Conservation (phyloP, 2,113 vertebrate species). For the Neoarius graeffei region DNA sequence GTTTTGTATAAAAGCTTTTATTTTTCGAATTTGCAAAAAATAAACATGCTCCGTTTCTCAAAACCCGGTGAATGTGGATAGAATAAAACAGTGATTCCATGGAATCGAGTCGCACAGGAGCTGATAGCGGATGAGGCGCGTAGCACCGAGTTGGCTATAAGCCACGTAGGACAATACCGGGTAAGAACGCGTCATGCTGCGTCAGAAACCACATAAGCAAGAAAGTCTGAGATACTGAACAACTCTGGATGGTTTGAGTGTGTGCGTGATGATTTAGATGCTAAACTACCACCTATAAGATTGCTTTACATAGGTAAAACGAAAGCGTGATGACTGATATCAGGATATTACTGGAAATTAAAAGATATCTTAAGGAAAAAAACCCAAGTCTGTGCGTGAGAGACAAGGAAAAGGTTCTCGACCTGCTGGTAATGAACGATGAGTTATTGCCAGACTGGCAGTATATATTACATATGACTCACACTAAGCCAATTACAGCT, state of each 20-base stretch:
- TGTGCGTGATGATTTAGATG: neutral
- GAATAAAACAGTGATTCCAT: too few relatives aligned
- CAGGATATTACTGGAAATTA: neutral
- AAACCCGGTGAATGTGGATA: too few relatives aligned
- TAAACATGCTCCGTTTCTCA: too few relatives aligned
- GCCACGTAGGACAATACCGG: too few relatives aligned
- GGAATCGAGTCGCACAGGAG: too few relatives aligned
- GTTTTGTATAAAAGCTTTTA: too few relatives aligned
- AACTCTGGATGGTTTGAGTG: neutral
- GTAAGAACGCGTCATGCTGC: too few relatives aligned
- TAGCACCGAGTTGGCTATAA: too few relatives aligned
- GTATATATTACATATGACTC: conserved; percentile 20
- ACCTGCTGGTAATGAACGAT: neutral
- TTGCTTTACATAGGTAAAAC: neutral
- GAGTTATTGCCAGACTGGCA: neutral
- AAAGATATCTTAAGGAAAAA: neutral
- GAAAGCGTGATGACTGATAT: neutral
- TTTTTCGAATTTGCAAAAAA: too few relatives aligned
- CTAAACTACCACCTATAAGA: neutral
- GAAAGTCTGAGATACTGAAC: neutral
- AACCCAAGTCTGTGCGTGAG: too few relatives aligned
- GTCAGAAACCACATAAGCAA: neutral
- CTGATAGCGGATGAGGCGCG: too few relatives aligned
- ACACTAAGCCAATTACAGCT: neutral
- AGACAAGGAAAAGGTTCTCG: neutral